Percentiles rank a stretch among this genome's conserved stretches.
Conservation (phyloP, 2,888 invertebrate species). For the Hydropsyche betteni region DNA sequence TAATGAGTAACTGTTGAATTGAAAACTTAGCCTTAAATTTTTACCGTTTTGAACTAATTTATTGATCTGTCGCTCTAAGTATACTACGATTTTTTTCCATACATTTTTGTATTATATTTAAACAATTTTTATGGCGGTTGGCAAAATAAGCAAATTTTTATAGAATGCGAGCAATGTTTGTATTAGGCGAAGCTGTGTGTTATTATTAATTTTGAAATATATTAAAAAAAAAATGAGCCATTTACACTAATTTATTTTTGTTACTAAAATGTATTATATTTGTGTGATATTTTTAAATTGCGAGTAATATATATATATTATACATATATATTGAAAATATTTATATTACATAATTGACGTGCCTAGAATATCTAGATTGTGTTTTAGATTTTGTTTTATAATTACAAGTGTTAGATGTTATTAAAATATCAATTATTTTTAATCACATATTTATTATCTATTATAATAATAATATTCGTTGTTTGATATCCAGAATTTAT, state of each 20-base stretch:
- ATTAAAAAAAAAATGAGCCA: constrained; percentile 14
- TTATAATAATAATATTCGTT: constrained; percentile 21
- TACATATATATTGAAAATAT: constrained; percentile 22
- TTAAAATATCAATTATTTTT: not conserved
- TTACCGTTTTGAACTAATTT: not conserved
- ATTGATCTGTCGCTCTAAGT: too few relatives aligned
- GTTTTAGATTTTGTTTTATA: constrained; percentile 10
- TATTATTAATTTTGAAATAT: not conserved
- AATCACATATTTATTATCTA: constrained; percentile 15
- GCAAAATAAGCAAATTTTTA: not conserved
- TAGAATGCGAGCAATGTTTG: constrained; percentile 5
- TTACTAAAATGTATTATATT: constrained; percentile 16
- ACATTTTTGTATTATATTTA: constrained; percentile 9
- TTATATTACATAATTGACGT: constrained; percentile 25
- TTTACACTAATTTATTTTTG: constrained; percentile 13
- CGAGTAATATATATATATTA: not conserved
- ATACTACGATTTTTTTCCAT: not conserved
- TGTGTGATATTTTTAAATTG: constrained; percentile 31
- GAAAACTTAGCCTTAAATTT: constrained; percentile 19
- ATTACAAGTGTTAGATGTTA: constrained; percentile 13
- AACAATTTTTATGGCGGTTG: constrained; percentile 24
- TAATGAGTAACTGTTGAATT: not conserved
- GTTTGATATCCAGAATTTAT: constrained; percentile 30
- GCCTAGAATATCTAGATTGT: constrained; percentile 26
- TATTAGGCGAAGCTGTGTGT: not conserved